Percentiles rank a stretch among this genome's conserved stretches.
Evolutionary conservation across 2,113 vertebrate species (phyloP).

Genomic region (Oryzias melastigma): DNA sequence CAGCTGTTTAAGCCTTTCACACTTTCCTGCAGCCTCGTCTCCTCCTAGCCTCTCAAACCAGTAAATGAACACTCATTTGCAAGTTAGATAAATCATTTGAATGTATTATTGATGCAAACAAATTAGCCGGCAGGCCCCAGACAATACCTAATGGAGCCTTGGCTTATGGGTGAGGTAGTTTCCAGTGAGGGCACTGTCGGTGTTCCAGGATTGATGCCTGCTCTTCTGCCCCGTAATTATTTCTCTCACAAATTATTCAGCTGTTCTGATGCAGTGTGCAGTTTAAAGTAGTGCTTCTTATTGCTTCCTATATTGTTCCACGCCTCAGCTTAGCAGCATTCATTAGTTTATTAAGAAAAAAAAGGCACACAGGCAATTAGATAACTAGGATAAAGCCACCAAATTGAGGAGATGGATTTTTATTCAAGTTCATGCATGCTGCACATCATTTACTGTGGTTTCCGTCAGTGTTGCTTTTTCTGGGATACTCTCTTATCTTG

Average conservation of each 20-base stretch:
- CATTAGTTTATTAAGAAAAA: constrained; percentile 77
- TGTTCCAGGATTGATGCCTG: constrained; percentile 80
- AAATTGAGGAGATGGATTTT: constrained; percentile 65
- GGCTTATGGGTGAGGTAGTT: constrained; percentile 75
- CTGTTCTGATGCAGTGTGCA: constrained; percentile 74
- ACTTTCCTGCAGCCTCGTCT: constrained; percentile 63
- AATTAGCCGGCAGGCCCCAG: constrained; percentile 80
- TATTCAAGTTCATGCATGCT: constrained; percentile 71
- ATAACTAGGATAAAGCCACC: constrained; percentile 69
- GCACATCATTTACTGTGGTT: constrained; percentile 66
- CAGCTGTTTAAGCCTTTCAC: constrained; percentile 70
- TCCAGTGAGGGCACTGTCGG: constrained; percentile 76
- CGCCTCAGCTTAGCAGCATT: constrained; percentile 64
- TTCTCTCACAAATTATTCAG: constrained; percentile 79
- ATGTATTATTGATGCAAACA: constrained; percentile 83
- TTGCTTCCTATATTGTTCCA: constrained; percentile 69
- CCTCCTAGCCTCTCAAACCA: constrained; percentile 75
- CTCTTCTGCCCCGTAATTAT: constrained; percentile 84
- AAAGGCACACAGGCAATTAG: constrained; percentile 70
- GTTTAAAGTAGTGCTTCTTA: constrained; percentile 72
- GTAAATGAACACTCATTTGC: constrained; percentile 82
- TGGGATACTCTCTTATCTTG: constrained; percentile 69
- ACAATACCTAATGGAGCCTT: constrained; percentile 81
- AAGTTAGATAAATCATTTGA: constrained; percentile 85
- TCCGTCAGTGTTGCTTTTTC: constrained; percentile 66